phyloP scores from a whole-genome alignment of 2,888 invertebrate genomes.

The Callinectes sapidus region DNA sequence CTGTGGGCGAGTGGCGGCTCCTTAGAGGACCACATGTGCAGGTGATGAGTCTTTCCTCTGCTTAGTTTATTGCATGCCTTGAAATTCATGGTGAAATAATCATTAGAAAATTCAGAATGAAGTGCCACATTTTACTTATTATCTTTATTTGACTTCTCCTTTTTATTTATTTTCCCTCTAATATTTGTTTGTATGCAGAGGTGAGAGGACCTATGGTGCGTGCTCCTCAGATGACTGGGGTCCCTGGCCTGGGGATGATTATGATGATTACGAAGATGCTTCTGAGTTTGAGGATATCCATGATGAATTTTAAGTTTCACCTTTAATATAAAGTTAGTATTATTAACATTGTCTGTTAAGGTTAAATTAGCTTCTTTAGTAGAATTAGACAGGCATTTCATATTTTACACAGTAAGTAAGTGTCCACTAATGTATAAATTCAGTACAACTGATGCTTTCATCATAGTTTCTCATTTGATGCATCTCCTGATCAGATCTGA shows the following conservation, averaged over 20 bases:
- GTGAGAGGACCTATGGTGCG: constrained; percentile 60
- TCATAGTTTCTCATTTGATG: not conserved
- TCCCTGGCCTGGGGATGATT: constrained; percentile 70
- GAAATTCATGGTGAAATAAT: not conserved
- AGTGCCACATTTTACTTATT: not conserved
- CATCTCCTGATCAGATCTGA: not conserved
- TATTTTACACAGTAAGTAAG: not conserved
- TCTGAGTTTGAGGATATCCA: constrained; percentile 67
- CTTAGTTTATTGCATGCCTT: not conserved
- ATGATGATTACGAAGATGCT: constrained; percentile 68
- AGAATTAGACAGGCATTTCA: not conserved
- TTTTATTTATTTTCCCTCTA: not conserved
- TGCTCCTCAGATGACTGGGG: constrained; percentile 63
- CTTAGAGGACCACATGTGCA: constrained; percentile 59
- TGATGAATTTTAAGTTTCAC: constrained; percentile 66
- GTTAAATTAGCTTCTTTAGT: not conserved
- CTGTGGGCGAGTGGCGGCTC: constrained; percentile 62
- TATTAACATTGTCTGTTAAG: not conserved
- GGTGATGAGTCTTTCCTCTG: constrained; percentile 37
- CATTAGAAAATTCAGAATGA: not conserved
- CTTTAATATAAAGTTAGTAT: not conserved
- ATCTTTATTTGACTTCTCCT: not conserved
- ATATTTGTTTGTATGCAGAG: constrained; percentile 40
- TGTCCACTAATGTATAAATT: not conserved
- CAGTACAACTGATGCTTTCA: not conserved